These are phyloP conservation scores for Copidosoma aretas DNA, from an alignment of 2,888 invertebrate species.

Conservation along the genomic window DNA sequence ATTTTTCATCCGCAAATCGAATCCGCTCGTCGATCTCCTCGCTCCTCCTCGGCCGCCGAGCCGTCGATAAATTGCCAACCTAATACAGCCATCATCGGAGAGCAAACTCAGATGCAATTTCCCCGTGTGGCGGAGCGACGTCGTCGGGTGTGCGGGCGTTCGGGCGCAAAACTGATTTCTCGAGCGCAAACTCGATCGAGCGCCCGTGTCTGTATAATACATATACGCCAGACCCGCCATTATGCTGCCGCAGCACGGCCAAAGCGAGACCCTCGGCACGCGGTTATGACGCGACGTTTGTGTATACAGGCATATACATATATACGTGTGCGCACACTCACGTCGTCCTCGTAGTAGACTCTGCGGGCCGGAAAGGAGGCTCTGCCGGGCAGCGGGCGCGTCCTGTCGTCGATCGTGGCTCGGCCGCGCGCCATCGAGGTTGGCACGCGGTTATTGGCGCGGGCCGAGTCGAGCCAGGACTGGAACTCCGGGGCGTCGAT, in stretches of 20 bases:
- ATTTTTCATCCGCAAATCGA: too few species aligned
- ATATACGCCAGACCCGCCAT: not conserved
- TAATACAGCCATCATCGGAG: too few species aligned
- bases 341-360: conserved; percentile 2
- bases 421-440: not conserved
- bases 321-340: too few species aligned
- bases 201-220: not conserved
- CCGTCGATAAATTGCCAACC: too few species aligned
- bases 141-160: too few species aligned
- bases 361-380: not conserved
- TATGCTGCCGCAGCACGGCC: too few species aligned
- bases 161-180: not conserved
- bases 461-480: conserved; percentile 23
- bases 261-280: too few species aligned
- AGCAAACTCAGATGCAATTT: conserved; percentile 5
- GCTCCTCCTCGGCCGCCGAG: too few species aligned
- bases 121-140: not conserved
- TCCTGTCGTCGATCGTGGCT: not conserved
- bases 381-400: not conserved
- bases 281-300: too few species aligned
- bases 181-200: not conserved
- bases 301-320: too few species aligned
- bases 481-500: conserved; percentile 29
- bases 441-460: conserved; percentile 7
- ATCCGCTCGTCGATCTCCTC: too few species aligned